A percentile compares a stretch with the other conserved stretches of the same genome.
phyloP scores from a whole-genome alignment of 2,888 invertebrate genomes.

The Metellina segmentata region DNA sequence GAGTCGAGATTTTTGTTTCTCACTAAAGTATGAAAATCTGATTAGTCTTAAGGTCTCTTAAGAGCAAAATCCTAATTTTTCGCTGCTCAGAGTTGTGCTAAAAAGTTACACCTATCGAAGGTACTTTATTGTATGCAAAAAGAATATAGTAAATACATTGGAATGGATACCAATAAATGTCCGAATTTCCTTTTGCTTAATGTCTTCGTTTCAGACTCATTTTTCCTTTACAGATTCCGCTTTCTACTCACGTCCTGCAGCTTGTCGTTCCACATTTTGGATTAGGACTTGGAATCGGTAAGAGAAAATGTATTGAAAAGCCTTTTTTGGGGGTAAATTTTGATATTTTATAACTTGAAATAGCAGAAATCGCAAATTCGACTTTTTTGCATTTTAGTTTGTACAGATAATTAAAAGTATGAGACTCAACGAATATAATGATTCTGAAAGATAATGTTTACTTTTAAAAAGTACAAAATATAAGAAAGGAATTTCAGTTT shows the following conservation, averaged over 20 bases:
- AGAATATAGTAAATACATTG: neutral
- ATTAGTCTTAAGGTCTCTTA: neutral
- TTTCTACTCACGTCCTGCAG: conserved; percentile 84
- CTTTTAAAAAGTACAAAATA: no score
- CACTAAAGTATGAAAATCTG: neutral
- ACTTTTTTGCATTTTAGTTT: no score
- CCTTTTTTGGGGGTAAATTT: no score
- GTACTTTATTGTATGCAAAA: neutral
- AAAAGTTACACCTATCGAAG: neutral
- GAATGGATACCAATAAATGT: neutral
- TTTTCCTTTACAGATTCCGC: conserved; percentile 83
- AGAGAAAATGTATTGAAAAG: conserved; percentile 52
- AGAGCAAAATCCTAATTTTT: neutral
- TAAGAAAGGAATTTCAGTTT: no score
- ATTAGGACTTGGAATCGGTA: conserved; percentile 90
- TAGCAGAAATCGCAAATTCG: no score
- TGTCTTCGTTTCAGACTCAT: neutral
- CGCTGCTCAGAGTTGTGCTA: neutral
- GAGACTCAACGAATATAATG: no score
- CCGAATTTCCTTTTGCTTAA: neutral
- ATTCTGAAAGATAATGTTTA: no score
- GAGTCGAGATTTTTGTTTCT: neutral
- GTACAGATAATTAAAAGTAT: no score
- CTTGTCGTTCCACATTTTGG: conserved; percentile 89
- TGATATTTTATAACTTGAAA: no score